These are phyloP conservation scores for Prunella strophiata DNA, from an alignment of 2,797 vertebrate species.

Conservation along the genomic window DNA sequence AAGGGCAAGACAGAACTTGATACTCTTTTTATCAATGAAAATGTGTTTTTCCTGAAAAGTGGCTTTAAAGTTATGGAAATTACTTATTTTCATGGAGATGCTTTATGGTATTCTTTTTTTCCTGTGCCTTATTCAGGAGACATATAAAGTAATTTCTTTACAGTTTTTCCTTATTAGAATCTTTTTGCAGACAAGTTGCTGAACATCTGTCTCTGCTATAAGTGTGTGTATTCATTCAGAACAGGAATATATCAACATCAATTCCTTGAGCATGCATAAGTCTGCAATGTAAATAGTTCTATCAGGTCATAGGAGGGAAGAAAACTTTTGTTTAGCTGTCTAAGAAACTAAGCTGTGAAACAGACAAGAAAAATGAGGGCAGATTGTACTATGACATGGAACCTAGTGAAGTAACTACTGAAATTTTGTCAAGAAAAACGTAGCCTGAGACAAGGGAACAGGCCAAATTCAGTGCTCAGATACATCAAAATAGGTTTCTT, in stretches of 20 bases:
- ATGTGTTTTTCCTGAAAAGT: background rate
- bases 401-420: background rate
- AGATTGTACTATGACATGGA: background rate
- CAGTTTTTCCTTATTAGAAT: background rate
- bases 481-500: background rate
- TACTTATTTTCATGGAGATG: background rate
- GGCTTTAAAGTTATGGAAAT: background rate
- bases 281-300: background rate
- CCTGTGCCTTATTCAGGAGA: background rate
- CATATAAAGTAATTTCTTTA: background rate
- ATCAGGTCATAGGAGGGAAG: background rate
- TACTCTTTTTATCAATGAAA: background rate
- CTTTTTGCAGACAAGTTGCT: background rate
- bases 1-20: background rate
- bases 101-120: background rate
- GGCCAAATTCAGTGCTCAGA: background rate
- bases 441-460: background rate
- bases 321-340: background rate
- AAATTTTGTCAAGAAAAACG: background rate
- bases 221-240: background rate
- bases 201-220: background rate
- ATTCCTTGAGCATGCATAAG: background rate
- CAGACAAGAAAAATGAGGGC: background rate
- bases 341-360: background rate
- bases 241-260: rapidly evolving